Base-by-base conservation (phyloP, 2,797 vertebrate genomes). In the Phoxinus dragarum region DNA sequence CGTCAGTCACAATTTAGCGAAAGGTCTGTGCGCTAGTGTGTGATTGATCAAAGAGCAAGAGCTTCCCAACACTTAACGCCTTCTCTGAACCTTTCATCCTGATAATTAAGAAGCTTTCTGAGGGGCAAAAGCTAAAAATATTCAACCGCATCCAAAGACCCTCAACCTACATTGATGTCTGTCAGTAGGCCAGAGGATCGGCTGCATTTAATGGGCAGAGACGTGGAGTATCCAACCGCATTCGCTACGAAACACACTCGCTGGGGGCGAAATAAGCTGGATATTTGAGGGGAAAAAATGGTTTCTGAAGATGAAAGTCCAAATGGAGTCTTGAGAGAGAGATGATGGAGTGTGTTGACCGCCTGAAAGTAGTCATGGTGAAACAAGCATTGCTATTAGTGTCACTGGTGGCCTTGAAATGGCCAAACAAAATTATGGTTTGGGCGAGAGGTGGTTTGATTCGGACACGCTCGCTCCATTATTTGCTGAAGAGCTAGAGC, bases 51-150 rank as follows among this genome's bases (percentile, higher is more conserved):
- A 96, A 96, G 94, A 92, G 90, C 89, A 86, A 89, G 84, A 89
- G 91, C 92, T 92, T 90, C 93, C 90, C 90, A 88, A 94, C 93
- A 94, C 94, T 96, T 94, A 94, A 92, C 92, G 92, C 94, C 94
- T 95, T 93, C 93, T 93, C 93, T 90, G 84, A 44, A 84, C 89
- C 93, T 95, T 96, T 95, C 94, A 95, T 95, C 94, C 40, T 92
- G 90, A 89, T 93, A 95, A 94, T 93, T 94, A 96, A 95, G 94
- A 95, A 91, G 92, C 91, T 93, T 94, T 91, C 89, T 93, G 88
- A 91, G 94, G 94, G 94, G 95, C 94, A 94, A 94, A 95, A 93
- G 94, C 91, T 91, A 95, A 91, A 92, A 92, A 95, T 94, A 92
- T 94, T 92, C 91, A 86, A 49, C 92, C 91, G 93, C 93, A 93